A percentile compares a stretch with the other conserved stretches of the same genome.
These are phyloP conservation scores for Nymphalis io DNA, from an alignment of 1,140 invertebrate species.

Conservation along the genomic window DNA sequence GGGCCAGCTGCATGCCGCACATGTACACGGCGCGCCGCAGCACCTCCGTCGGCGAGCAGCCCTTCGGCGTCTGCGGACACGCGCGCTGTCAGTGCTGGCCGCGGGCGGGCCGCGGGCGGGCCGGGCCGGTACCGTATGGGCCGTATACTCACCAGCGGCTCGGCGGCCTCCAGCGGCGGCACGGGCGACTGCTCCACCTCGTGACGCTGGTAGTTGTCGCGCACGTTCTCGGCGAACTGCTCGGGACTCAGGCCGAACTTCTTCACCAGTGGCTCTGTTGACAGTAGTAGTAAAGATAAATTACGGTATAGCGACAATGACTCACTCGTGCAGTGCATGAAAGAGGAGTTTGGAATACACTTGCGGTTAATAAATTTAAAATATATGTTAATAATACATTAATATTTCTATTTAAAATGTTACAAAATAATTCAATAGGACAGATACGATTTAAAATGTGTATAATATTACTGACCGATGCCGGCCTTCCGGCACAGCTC, in stretches of 20 bases:
- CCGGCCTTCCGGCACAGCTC: constrained; percentile 92
- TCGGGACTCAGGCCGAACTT: constrained; percentile 97
- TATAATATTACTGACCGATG: constrained; percentile 81
- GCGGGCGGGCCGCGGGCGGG: too few relatives aligned
- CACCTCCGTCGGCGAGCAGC: constrained; percentile 86
- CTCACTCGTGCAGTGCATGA: not conserved
- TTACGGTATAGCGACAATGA: not conserved
- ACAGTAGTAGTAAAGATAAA: not conserved
- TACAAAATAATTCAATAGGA: too few relatives aligned
- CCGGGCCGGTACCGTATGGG: too few relatives aligned
- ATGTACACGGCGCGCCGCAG: constrained; percentile 95
- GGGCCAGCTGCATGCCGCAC: constrained; percentile 95
- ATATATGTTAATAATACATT: too few relatives aligned
- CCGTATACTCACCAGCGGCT: constrained; percentile 83
- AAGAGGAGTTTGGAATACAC: not conserved
- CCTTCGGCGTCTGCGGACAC: constrained; percentile 41
- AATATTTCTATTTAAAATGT: too few relatives aligned
- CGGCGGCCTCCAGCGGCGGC: constrained; percentile 90
- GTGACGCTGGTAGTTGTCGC: constrained; percentile 98
- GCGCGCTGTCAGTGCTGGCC: too few relatives aligned
- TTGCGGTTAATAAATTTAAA: not conserved
- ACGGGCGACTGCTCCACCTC: constrained; percentile 95
- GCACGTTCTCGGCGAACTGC: constrained; percentile 97
- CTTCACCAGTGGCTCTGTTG: constrained; percentile 88
- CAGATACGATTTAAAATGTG: too few relatives aligned